Percentiles rank a stretch among this genome's conserved stretches.
Conservation (phyloP, 2,888 invertebrate genomes). For the Hypomecis punctinalis region DNA sequence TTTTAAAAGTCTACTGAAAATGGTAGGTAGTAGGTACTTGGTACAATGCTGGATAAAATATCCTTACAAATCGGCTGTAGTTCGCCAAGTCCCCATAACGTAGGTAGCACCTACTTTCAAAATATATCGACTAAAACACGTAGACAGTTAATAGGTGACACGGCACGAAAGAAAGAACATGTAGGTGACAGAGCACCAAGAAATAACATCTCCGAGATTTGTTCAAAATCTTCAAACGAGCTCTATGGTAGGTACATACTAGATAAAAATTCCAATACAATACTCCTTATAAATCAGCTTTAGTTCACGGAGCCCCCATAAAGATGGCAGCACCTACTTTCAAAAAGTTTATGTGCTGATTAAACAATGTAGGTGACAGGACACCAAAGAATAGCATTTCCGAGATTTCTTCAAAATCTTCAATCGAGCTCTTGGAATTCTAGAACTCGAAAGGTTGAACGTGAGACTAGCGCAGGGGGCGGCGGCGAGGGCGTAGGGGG, state of each 20-base stretch:
- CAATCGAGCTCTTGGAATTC: conserved; percentile 77
- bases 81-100: background rate
- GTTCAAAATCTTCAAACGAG: too few species aligned
- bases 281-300: too few species aligned
- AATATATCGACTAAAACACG: background rate
- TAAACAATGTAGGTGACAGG: conserved; percentile 9
- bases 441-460: conserved; percentile 70
- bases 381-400: conserved; percentile 30
- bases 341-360: background rate
- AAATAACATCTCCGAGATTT: too few species aligned
- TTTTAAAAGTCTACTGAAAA: too few species aligned
- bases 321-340: background rate
- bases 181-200: conserved; percentile 2
- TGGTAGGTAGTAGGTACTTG: too few species aligned
- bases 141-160: background rate
- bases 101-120: background rate
- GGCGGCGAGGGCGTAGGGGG: conserved; percentile 77
- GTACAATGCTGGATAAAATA: too few species aligned
- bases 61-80: background rate
- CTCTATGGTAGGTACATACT: too few species aligned
- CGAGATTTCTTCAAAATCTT: conserved; percentile 44
- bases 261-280: too few species aligned
- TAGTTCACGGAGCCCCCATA: background rate
- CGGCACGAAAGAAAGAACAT: background rate
- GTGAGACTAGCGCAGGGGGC: conserved; percentile 58